Evolutionary conservation across 1,140 invertebrate genomes (phyloP), one percentile per base, ranked within the genome.

Genomic region (Drosophila santomea): DNA sequence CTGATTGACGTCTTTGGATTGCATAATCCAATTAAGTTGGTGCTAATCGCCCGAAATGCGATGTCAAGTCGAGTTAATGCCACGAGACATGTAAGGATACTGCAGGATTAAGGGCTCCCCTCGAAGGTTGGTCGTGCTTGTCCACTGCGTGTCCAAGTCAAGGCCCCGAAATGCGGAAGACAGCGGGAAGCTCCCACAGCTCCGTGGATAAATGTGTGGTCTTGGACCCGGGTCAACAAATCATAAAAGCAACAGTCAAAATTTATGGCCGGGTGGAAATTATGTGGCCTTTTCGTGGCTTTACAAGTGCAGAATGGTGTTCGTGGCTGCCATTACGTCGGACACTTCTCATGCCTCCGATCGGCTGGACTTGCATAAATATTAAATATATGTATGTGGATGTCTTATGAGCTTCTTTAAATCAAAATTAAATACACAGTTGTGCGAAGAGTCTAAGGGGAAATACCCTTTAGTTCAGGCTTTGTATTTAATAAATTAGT

Each of bases 21-120:
- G 73, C 73, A 75, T 75, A 75, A 75, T 75, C 73, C 72, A 75
- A 75, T 75, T 75, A 67, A 58, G 61, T 58, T 67, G 69, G 69
- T 59, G 72, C 60, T 74, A 74, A 74, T 63, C 51, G 72, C 38
- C 28, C 54, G 25, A 67, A 51, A 66, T 52, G 43, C 43, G 59
- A 50, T 75, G 61, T 64, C 47, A 52, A 57, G 35, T 15, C 32
- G 47, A 44, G 28, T 56, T 55, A 48, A 63, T 44, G 14, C 14
- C 39, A 20, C 15, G 10, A 25, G 32, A 39, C 51, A 44, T 36
- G 51, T 8, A 23, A 71, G 67, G 67, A 71, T 71, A n/a, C n/a
- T 15, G 12, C 39, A 32, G 56, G 72, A 75, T 28, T 51, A 11
- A 20, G 48, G 62, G 36, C n/a, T 54, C 48, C 50, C 48, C 50